Evolutionary conservation across 1,140 invertebrate genomes (phyloP), one percentile per base, ranked within the genome.

Genomic region (Megalonaias nervosa): DNA sequence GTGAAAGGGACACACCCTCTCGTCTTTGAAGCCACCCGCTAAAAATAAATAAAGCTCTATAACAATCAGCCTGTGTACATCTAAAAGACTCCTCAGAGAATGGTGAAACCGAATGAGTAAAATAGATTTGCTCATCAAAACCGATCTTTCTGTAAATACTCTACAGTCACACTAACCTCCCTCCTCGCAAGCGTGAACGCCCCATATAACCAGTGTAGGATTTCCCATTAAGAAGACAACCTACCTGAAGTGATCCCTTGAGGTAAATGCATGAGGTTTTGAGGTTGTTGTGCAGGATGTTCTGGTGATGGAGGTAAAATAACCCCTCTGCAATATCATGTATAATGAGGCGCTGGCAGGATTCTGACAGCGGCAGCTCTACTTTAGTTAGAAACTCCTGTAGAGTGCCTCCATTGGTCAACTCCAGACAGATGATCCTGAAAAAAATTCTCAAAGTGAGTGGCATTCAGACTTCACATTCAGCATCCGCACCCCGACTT

Each of bases 361-460:
- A 70, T 38, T 87, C 87, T 14, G 87, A 85, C 56, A 89, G 80
- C 4, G 88, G 84, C 58, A 82, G 75, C 67, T 87, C 86, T 19
- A 83, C 79, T 16, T 71, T 75, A 56, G 81, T 71, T 61, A 89
- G 74, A 15, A 87, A 81, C n/a, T 89, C 84, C 14, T 82, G 77
- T 16, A 89, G 76, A 67, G 81, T 86, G 1, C 86, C 87, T 71
- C 82, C 84, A 57, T 82, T 85, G 6, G 86, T 86, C 67, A 86
- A 79, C 61, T 88, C 86, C 48, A 88, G 77, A 71, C 88, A 89
- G 17, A 87, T 89, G 38, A 89, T 84, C 78, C 88, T 89, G 80
- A 57, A 73, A 77, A 71, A 58, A 71, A 19, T 38, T 23, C 19
- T 38, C 19, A 2, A 2, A 6, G 21, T 61, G 60, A 61, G 21